Conservation (phyloP, 2,888 invertebrate species). For the Harpalus rufipes region DNA sequence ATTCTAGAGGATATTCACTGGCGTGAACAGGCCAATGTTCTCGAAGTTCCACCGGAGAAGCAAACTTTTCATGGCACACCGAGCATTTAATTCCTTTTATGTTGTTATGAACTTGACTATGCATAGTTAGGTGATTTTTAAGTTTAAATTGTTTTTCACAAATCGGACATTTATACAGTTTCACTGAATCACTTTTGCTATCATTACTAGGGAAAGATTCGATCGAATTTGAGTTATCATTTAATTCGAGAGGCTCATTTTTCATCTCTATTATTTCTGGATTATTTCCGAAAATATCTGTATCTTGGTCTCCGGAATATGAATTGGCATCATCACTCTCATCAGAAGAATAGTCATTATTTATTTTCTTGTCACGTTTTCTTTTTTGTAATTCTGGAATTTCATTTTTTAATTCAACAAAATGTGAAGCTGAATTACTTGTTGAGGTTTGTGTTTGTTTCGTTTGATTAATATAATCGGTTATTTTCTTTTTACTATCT, state of each 20-base stretch:
- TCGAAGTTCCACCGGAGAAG: constrained; percentile 14
- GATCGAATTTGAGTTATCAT: constrained; percentile 26
- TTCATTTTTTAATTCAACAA: constrained; percentile 19
- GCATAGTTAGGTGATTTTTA: constrained; percentile 39
- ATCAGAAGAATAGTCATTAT: constrained; percentile 16
- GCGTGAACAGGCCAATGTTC: constrained; percentile 41
- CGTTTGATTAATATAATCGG: constrained; percentile 18
- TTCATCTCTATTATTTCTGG: constrained; percentile 47
- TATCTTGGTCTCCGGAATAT: constrained; percentile 28
- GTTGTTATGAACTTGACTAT: constrained; percentile 39
- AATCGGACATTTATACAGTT: constrained; percentile 32
- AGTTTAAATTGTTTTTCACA: constrained; percentile 47
- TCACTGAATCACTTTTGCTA: constrained; percentile 26
- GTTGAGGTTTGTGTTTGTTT: constrained; percentile 18
- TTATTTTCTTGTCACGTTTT: constrained; percentile 1
- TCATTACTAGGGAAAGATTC: constrained; percentile 30
- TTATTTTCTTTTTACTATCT: constrained; percentile 50
- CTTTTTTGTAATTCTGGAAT: background rate
- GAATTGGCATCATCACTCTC: constrained; percentile 27
- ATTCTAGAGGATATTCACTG: constrained; percentile 31
- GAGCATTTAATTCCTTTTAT: constrained; percentile 36
- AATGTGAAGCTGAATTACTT: constrained; percentile 1
- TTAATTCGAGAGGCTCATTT: constrained; percentile 24
- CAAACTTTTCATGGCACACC: constrained; percentile 40
- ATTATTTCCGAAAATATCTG: constrained; percentile 42